Base-by-base conservation (phyloP, 2,113 vertebrate species). In the Pelusios castaneus region DNA sequence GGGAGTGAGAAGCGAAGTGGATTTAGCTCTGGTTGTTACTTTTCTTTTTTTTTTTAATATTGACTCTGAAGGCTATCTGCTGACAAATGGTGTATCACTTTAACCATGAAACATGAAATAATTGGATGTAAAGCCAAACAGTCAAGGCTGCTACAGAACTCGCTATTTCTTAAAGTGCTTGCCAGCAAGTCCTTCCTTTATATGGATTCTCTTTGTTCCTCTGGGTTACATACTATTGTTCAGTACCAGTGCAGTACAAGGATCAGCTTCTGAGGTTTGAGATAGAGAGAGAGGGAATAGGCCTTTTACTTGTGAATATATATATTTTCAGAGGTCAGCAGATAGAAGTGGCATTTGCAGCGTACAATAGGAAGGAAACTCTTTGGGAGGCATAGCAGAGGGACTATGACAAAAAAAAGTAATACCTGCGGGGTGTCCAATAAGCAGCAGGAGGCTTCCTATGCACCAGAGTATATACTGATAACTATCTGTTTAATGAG, bases 401-500 rank as follows among this genome's bases (percentile, higher is more conserved):
- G 6, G 41, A 85, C 47, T 34, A 54, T 52, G 47, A 34, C 41
- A 90, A 58, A 87, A n/a, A 54, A 93, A 9, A 93, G 63, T 45
- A 24, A 56, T 45, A 82, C n/a, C 45, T 87, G 67, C 25, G 89
- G 55, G 43, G 94, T 56, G 82, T 85, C 85, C 51, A 91, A 76
- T 87, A 95, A 41, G 3, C 83, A 94, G 41, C 31, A 92, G 91
- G 55, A 93, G 25, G 31, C 55, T 75, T 87, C 83, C 56, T 2
- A 10, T 31, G 56, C 80, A 91, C 84, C 70, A 76, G 17, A 63
- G 27, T 7, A 55, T 51, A 81, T n/a, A 27, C 13, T 91, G 79
- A 94, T 90, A 93, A 93, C 58, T 43, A 56, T 3, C 13, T 86
- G 43, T 73, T 75, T 96, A 95, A 95, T 58, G 85, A 97, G 82